Conservation (phyloP, 2,113 vertebrate genomes). For the Stercorarius parasiticus region DNA sequence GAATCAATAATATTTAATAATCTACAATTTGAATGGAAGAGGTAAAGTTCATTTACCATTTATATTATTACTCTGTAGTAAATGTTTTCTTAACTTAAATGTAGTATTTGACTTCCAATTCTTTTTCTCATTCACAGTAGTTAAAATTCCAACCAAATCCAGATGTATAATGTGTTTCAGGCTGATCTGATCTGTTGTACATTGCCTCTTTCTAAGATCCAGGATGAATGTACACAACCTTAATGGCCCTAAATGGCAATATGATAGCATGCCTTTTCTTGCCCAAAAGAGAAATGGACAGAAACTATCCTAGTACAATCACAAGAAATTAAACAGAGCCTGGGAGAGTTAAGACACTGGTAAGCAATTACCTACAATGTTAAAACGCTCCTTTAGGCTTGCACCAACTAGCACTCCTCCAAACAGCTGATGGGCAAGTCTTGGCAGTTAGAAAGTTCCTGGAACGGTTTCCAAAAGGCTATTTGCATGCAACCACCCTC, state of each 20-base stretch:
- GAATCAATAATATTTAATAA: not conserved
- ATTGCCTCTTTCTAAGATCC: not conserved
- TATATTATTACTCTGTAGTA: not conserved
- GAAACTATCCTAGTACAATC: not conserved
- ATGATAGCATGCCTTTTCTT: not conserved
- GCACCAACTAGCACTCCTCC: not conserved
- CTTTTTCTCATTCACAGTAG: not conserved
- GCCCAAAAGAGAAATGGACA: not conserved
- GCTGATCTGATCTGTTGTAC: not conserved
- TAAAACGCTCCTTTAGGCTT: not conserved
- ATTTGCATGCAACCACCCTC: not conserved
- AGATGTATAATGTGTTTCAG: not conserved
- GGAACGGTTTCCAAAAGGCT: not conserved
- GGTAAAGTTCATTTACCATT: not conserved
- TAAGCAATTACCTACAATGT: not conserved
- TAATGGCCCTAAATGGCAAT: not conserved
- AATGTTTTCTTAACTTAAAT: not conserved
- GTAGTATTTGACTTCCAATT: not conserved
- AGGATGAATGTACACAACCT: not conserved
- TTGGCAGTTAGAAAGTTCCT: not conserved
- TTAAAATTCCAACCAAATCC: not conserved
- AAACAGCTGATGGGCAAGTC: not conserved
- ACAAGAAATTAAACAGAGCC: not conserved
- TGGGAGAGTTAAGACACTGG: not conserved
- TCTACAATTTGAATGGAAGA: not conserved